A percentile compares a stretch with the other conserved stretches of the same genome.
These are phyloP conservation scores for Brassicogethes aeneus DNA, from an alignment of 2,888 invertebrate genomes.

Conservation along the genomic window DNA sequence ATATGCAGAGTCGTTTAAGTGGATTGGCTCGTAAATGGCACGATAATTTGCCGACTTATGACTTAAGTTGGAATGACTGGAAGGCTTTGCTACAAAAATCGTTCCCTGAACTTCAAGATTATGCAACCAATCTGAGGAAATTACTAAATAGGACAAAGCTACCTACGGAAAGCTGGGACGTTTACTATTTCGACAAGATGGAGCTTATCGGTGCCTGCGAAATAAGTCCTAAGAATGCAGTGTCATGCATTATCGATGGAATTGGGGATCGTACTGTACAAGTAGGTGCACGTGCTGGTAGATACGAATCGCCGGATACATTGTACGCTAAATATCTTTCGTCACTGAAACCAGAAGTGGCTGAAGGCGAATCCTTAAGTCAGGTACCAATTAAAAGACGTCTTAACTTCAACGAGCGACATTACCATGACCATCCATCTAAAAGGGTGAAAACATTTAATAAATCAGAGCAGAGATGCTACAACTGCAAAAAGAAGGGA, in stretches of 20 bases:
- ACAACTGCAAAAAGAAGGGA: slow-evolving; percentile 11
- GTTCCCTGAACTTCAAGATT: slow-evolving; percentile 16
- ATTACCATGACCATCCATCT: not conserved
- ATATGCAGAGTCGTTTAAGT: too few species aligned
- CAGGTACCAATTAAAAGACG: not conserved
- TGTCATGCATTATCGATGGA: slow-evolving; percentile 12
- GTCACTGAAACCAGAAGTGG: slow-evolving; percentile 1
- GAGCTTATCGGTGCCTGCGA: slow-evolving; percentile 11
- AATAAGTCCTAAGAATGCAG: slow-evolving; percentile 9
- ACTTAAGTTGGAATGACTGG: slow-evolving; percentile 15
- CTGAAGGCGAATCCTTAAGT: not conserved
- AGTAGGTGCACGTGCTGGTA: slow-evolving; percentile 11
- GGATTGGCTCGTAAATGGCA: slow-evolving; percentile 17
- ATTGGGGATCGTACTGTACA: slow-evolving; percentile 7
- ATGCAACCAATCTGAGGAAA: slow-evolving; percentile 9
- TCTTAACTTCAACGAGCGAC: not conserved
- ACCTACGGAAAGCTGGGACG: slow-evolving; percentile 11
- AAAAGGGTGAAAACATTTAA: not conserved
- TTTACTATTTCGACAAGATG: slow-evolving; percentile 20
- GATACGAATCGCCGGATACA: slow-evolving; percentile 9
- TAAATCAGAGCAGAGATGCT: slow-evolving; percentile 6
- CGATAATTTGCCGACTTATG: slow-evolving; percentile 13
- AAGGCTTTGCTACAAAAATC: slow-evolving; percentile 13
- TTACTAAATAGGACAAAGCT: slow-evolving; percentile 13
- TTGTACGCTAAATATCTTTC: slow-evolving; percentile 13